Evolutionary conservation across 2,113 vertebrate species (phyloP).

Genomic region (Cathartes aura): DNA sequence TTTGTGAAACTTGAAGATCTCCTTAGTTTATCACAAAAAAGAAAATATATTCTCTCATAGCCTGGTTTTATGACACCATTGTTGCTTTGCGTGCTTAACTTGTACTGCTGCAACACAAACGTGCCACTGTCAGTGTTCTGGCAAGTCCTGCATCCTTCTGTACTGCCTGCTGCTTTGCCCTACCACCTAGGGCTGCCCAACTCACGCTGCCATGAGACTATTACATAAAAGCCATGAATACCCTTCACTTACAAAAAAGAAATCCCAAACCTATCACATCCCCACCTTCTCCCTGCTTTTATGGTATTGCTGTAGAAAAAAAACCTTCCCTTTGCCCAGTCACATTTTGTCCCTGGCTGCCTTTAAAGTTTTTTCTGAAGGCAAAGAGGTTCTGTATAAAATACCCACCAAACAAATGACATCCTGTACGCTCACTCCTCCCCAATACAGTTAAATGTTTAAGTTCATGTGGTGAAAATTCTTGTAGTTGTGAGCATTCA

Average conservation of each 20-base stretch:
- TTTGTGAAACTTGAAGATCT: background rate
- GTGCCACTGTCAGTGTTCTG: background rate
- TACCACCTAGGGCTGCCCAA: background rate
- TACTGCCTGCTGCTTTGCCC: background rate
- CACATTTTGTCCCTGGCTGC: background rate
- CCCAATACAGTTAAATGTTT: background rate
- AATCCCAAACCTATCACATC: background rate
- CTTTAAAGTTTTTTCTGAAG: slow-evolving; percentile 46
- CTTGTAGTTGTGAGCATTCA: slow-evolving; percentile 26
- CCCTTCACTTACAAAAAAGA: background rate
- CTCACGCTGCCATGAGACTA: background rate
- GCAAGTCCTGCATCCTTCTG: background rate
- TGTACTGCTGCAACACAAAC: background rate
- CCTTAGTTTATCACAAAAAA: background rate
- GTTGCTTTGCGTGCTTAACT: background rate
- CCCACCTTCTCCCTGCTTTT: background rate
- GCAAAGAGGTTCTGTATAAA: background rate
- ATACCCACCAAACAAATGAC: background rate
- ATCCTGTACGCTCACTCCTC: background rate
- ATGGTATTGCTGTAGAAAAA: background rate
- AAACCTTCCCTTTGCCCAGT: background rate
- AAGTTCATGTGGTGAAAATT: background rate
- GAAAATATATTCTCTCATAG: background rate
- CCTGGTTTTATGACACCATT: background rate
- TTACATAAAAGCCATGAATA: background rate